phyloP scores from a whole-genome alignment of 2,797 vertebrate species.

The Phoxinus dragarum region DNA sequence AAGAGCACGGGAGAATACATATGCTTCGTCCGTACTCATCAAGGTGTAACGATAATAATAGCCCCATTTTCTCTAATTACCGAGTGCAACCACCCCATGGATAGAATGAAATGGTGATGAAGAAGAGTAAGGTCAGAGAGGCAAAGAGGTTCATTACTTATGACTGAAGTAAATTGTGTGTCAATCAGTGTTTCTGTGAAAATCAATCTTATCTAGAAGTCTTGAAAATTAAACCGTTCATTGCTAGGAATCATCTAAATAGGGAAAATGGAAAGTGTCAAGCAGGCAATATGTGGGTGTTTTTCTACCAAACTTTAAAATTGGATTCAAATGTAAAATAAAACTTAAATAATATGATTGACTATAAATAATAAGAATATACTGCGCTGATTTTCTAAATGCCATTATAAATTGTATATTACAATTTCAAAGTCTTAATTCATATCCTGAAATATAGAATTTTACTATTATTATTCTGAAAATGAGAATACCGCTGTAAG shows the following conservation, averaged over 20 bases:
- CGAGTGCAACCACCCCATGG: slow-evolving; percentile 18
- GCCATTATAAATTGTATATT: not conserved
- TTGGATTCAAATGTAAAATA: not conserved
- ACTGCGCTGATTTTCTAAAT: not conserved
- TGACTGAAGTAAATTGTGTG: slow-evolving; percentile 60
- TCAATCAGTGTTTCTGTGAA: slow-evolving; percentile 23
- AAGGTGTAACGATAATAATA: slow-evolving; percentile 51
- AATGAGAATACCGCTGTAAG: not conserved
- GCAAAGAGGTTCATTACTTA: slow-evolving; percentile 53
- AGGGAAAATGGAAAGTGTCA: not conserved
- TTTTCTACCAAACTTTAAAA: not conserved
- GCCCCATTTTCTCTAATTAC: slow-evolving; percentile 46
- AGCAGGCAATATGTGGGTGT: not conserved
- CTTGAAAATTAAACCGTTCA: slow-evolving; percentile 4
- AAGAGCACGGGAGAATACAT: not conserved
- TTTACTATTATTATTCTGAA: not conserved
- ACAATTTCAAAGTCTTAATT: not conserved
- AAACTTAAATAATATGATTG: not conserved
- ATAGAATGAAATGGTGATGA: slow-evolving; percentile 22
- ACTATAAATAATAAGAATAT: not conserved
- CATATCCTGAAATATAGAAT: not conserved
- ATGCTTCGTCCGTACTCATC: slow-evolving; percentile 40
- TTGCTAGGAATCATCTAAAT: slow-evolving; percentile 1
- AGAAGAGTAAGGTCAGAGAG: slow-evolving; percentile 4
- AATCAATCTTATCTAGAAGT: not conserved